Evolutionary conservation across 2,113 vertebrate genomes (phyloP), one percentile per base, ranked within the genome.

Genomic region (Lophius piscatorius): DNA sequence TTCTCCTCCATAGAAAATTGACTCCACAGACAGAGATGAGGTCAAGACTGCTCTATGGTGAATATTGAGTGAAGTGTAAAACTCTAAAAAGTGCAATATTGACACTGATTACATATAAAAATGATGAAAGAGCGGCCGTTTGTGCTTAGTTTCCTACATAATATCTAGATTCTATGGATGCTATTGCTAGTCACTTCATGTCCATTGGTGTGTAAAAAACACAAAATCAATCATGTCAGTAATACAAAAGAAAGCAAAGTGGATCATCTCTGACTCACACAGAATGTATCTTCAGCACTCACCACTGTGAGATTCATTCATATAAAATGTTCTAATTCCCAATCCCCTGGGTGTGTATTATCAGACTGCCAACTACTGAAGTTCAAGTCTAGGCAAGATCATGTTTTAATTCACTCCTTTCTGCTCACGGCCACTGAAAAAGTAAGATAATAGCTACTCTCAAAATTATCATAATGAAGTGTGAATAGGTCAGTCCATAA

Each of bases 381-480:
- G 64, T 55, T 89, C 89, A 89, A 63, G 89, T 78, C 66, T 10
- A 46, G 74, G 56, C 89, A 87, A 45, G 57, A 67, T 38, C 65
- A n/a, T 1, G 14, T 75, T 80, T 76, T 45, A 58, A 48, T 52
- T 48, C 51, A 50, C 60, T 59, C 62, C 58, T 78, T 70, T 80
- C 5, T 18, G 21, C 74, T 55, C 5, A 6, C 8, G 60, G 82
- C 60, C 23, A 57, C n/a, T 74, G 28, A 55, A 64, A 55, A 23
- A 13, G 65, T 17, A 33, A 2, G 13, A 17, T 23, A 2, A 2
- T 20, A 46, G 50, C 5, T 13, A 44, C 13, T 38, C 44, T 41
- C 18, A n/a, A 41, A 14, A 22, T 0, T 26, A 34, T 35, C 24
- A 13, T 3, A 16, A 45, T 35, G 4, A 71, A 57, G n/a, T n/a